Evolutionary conservation across 2,113 vertebrate genomes (phyloP), one percentile per base, ranked within the genome.

Genomic region (Rhineura floridana): DNA sequence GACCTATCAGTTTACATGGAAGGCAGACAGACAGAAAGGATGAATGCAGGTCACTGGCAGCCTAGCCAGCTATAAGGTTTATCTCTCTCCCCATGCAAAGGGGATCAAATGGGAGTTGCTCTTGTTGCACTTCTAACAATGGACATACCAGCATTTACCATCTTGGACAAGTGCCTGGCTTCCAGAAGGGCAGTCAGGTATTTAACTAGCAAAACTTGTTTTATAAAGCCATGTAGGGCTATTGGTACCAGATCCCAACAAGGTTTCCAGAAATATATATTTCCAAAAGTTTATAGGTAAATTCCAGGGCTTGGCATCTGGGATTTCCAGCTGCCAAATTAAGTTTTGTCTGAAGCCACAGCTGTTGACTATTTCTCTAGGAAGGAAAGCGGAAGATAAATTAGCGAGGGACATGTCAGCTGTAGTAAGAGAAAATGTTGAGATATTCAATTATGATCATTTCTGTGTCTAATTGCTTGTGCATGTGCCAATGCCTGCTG

Each of bases 371-470:
- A 15, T 28, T 2, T 76, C 21, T 0, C 44, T 85, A 80, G 8
- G 42, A 39, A 63, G 87, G 83, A 87, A 2, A 6, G 36, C 76
- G 72, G 30, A 82, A 85, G 77, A 86, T 86, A 81, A 90, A 86
- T 59, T 75, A 2, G 67, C n/a, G 28, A 80, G 63, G 89, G 89
- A 65, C 93, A 59, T 11, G 11, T 36, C 13, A 91, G 72, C 21
- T 69, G 88, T 2, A 85, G 72, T 0, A 86, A 23, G 33, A 91
- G 2, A 81, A 91, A 77, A 52, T 33, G 12, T 42, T 73, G 85
- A 23, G 78, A 48, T 75, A 86, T 82, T 83, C 59, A 72, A 81
- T 79, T 86, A 89, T 0, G 33, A 46, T 80, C n/a, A 42, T 90
- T 30, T 30, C 52, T 93, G 69, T 89, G 88, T 76, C 79, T 88